Percentiles rank a stretch among this genome's conserved stretches.
Conservation (phyloP, 2,888 invertebrate species). For the Patella pellucida region DNA sequence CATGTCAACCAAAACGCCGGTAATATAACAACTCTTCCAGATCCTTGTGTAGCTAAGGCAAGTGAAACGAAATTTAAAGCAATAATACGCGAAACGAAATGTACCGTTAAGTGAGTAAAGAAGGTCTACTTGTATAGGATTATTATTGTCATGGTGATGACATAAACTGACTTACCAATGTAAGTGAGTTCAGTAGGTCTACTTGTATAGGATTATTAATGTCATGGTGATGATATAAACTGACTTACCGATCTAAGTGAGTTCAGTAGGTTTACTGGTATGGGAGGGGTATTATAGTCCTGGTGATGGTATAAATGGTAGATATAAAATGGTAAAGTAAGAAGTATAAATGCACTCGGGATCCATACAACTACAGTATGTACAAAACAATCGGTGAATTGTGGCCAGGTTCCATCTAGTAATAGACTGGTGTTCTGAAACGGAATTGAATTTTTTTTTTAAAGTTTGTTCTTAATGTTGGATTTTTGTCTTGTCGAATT, state of each 20-base stretch:
- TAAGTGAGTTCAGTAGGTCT: slow-evolving; percentile 16
- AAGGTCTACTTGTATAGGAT: too few species aligned
- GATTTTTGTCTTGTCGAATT: too few species aligned
- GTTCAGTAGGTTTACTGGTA: slow-evolving; percentile 36
- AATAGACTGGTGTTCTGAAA: slow-evolving; percentile 50
- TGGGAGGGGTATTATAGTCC: not conserved
- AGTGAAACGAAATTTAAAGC: too few species aligned
- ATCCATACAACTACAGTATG: slow-evolving; percentile 90
- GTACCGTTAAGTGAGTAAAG: too few species aligned
- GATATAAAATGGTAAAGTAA: slow-evolving; percentile 77
- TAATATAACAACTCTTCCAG: too few species aligned
- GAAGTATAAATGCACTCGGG: slow-evolving; percentile 88
- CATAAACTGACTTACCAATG: slow-evolving; percentile 28
- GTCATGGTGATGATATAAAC: not conserved
- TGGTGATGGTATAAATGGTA: slow-evolving; percentile 33
- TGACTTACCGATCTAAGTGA: slow-evolving; percentile 34
- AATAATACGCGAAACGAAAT: too few species aligned
- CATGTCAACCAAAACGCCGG: too few species aligned
- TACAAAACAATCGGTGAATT: slow-evolving; percentile 92
- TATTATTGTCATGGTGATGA: too few species aligned
- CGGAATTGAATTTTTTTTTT: not conserved
- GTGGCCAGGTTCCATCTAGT: slow-evolving; percentile 72
- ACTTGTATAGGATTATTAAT: not conserved
- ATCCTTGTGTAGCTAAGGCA: too few species aligned
- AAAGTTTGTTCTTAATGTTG: too few species aligned